phyloP scores from a whole-genome alignment of 1,140 invertebrate species.

The Halesus radiatus region DNA sequence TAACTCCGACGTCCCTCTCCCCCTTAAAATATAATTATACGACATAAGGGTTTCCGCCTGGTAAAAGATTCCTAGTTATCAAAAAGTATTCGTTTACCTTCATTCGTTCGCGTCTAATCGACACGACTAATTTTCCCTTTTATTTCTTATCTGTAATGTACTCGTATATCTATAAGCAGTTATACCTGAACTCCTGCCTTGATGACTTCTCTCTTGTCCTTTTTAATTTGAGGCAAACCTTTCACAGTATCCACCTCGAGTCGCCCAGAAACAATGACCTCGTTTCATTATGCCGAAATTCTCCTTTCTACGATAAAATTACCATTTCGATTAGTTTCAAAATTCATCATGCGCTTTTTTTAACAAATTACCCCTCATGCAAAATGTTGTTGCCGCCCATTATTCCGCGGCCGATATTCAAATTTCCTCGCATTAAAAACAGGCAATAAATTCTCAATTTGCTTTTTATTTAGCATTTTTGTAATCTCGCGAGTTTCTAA shows the following conservation, averaged over 20 bases:
- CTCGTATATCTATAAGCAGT: too few species aligned
- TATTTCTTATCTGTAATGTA: too few species aligned
- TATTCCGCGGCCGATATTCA: background rate
- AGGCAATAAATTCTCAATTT: background rate
- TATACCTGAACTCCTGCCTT: too few species aligned
- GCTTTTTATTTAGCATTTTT: background rate
- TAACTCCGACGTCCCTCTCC: too few species aligned
- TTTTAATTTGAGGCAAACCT: background rate
- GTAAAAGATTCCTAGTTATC: too few species aligned
- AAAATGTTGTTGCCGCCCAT: background rate
- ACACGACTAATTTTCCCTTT: too few species aligned
- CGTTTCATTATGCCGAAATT: background rate
- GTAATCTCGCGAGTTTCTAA: background rate
- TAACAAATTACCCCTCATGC: constrained; percentile 1
- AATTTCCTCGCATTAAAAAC: background rate
- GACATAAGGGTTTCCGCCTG: too few species aligned
- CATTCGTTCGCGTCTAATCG: too few species aligned
- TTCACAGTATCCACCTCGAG: background rate
- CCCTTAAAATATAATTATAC: too few species aligned
- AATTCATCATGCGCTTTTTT: constrained; percentile 4
- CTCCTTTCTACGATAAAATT: background rate
- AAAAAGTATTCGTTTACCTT: too few species aligned
- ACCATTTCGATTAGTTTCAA: constrained; percentile 11
- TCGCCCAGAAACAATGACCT: background rate
- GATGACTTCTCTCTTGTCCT: too few species aligned